Conservation (phyloP, 1,140 invertebrate genomes). For the Zaprionus davidi region DNA sequence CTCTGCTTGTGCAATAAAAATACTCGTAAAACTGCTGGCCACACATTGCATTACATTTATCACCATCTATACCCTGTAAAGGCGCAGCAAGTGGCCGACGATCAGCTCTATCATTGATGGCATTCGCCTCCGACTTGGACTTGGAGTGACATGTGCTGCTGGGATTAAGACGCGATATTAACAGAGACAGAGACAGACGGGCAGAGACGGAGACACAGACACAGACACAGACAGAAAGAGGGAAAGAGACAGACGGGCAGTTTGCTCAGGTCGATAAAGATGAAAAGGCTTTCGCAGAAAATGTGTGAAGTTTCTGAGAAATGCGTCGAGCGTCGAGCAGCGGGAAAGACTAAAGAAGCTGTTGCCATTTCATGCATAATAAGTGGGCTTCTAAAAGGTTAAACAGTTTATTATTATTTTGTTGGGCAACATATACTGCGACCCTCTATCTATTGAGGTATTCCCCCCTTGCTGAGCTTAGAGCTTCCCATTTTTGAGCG, state of each 20-base stretch:
- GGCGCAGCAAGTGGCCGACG: background rate
- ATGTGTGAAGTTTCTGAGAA: background rate
- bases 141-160: background rate
- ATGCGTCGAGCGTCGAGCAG: background rate
- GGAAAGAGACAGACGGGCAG: background rate
- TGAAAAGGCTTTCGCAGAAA: background rate
- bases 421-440: too few relatives aligned
- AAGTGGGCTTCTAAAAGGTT: background rate
- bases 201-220: background rate
- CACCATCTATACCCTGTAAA: conserved; percentile 10
- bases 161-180: background rate
- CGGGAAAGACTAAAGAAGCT: background rate
- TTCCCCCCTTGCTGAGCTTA: too few relatives aligned
- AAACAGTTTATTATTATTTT: too few relatives aligned
- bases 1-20: conserved; percentile 43
- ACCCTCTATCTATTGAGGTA: too few relatives aligned
- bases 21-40: conserved; percentile 52
- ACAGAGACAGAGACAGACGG: background rate
- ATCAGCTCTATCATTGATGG: background rate
- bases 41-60: conserved; percentile 29
- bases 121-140: background rate
- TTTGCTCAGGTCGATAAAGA: background rate
- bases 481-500: too few relatives aligned
- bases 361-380: background rate
- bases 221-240: background rate